Evolutionary conservation across 2,888 invertebrate genomes (phyloP).

Genomic region (Nephrocerus scutellatus): DNA sequence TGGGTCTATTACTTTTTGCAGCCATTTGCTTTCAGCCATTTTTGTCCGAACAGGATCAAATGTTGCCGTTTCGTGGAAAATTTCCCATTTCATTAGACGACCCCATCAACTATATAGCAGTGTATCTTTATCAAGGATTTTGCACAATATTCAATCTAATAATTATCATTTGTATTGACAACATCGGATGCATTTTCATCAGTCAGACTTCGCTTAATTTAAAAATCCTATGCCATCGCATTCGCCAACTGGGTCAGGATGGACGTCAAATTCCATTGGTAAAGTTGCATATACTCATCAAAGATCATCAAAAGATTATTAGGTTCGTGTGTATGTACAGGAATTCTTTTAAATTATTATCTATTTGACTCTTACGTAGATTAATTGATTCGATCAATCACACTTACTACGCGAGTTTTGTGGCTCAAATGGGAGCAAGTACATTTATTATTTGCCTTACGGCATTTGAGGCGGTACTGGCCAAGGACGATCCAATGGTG

Average conservation of each 20-base stretch:
- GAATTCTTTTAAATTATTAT: too few species aligned
- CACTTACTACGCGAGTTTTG: slow-evolving; percentile 30
- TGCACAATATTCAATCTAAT: slow-evolving; percentile 26
- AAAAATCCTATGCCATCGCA: slow-evolving; percentile 31
- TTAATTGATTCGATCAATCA: slow-evolving; percentile 28
- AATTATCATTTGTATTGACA: slow-evolving; percentile 30
- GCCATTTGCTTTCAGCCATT: slow-evolving; percentile 32
- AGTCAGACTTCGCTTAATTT: slow-evolving; percentile 33
- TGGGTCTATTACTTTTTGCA: slow-evolving; percentile 25
- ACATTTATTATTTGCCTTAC: slow-evolving; percentile 36
- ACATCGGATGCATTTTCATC: slow-evolving; percentile 26
- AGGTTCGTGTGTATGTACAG: slow-evolving; percentile 23
- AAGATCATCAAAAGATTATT: slow-evolving; percentile 37
- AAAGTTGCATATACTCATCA: slow-evolving; percentile 26
- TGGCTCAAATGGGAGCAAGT: slow-evolving; percentile 34
- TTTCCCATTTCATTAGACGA: slow-evolving; percentile 30
- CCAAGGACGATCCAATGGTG: slow-evolving; percentile 28
- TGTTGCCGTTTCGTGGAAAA: slow-evolving; percentile 28
- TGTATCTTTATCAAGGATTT: slow-evolving; percentile 28
- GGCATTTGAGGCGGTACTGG: slow-evolving; percentile 34
- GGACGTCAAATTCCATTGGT: not conserved
- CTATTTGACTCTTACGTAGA: slow-evolving; percentile 16
- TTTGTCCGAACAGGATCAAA: slow-evolving; percentile 16
- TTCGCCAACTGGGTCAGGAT: slow-evolving; percentile 23
- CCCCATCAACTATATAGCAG: slow-evolving; percentile 6